phyloP scores from a whole-genome alignment of 2,888 invertebrate species.

The Drosophila antonietae region DNA sequence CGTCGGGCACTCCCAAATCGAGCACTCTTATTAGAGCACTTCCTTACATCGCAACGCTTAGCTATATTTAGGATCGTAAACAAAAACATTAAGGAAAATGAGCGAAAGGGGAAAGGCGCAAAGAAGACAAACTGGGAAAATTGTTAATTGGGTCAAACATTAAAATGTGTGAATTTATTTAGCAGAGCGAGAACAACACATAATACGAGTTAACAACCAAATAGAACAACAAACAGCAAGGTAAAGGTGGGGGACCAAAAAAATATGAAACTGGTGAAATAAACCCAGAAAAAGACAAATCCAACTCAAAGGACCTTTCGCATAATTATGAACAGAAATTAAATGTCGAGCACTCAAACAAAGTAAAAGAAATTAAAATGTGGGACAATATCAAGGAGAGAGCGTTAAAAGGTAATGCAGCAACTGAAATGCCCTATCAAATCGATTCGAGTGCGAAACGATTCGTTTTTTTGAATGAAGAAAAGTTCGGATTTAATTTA shows the following conservation, averaged over 20 bases:
- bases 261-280: not conserved
- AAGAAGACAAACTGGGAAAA: constrained; percentile 9
- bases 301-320: constrained; percentile 43
- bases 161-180: constrained; percentile 63
- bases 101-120: not conserved
- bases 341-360: constrained; percentile 50
- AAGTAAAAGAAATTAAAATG: not conserved
- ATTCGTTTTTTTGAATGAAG: not conserved
- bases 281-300: constrained; percentile 47
- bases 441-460: not conserved
- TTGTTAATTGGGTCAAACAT: constrained; percentile 59
- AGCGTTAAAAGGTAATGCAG: too few species aligned
- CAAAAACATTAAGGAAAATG: constrained; percentile 29
- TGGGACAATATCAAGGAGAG: not conserved
- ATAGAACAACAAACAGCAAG: constrained; percentile 1
- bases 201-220: constrained; percentile 35
- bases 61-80: constrained; percentile 33
- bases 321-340: constrained; percentile 68
- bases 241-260: not conserved
- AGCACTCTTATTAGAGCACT: not conserved
- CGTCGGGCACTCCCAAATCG: not conserved
- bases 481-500: not conserved
- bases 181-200: constrained; percentile 23
- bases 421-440: not conserved
- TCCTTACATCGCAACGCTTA: constrained; percentile 6